A percentile compares a stretch with the other conserved stretches of the same genome.
phyloP scores from a whole-genome alignment of 1,140 invertebrate genomes.

The Myzus persicae region DNA sequence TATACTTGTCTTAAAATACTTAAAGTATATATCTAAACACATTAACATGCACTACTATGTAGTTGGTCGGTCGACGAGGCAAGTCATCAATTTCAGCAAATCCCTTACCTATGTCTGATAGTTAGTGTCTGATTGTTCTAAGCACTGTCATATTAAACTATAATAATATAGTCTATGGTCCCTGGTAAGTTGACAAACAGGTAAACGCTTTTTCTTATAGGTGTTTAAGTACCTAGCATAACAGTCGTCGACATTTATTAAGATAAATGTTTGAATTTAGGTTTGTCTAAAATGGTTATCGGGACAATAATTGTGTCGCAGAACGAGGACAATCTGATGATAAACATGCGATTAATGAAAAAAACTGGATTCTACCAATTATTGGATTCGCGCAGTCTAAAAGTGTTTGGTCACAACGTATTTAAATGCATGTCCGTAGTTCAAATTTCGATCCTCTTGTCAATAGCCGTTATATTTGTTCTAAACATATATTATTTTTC shows the following conservation, averaged over 20 bases:
- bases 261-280: neutral
- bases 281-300: neutral
- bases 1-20: neutral
- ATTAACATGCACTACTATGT: neutral
- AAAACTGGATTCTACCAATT: neutral
- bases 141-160: neutral
- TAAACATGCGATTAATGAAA: neutral
- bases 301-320: neutral
- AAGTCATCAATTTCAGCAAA: neutral
- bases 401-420: neutral
- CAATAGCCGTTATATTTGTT: rapidly evolving
- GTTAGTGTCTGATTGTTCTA: no score
- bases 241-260: neutral
- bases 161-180: no score
- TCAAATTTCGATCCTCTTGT: no score
- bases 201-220: neutral
- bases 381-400: neutral
- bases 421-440: neutral
- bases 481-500: neutral
- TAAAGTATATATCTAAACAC: neutral
- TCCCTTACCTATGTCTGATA: no score
- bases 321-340: neutral
- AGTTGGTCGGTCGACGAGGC: neutral
- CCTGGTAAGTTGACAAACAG: neutral
- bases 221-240: no score